Evolutionary conservation across 2,888 invertebrate genomes (phyloP).

Genomic region (Oxytorus armatus): DNA sequence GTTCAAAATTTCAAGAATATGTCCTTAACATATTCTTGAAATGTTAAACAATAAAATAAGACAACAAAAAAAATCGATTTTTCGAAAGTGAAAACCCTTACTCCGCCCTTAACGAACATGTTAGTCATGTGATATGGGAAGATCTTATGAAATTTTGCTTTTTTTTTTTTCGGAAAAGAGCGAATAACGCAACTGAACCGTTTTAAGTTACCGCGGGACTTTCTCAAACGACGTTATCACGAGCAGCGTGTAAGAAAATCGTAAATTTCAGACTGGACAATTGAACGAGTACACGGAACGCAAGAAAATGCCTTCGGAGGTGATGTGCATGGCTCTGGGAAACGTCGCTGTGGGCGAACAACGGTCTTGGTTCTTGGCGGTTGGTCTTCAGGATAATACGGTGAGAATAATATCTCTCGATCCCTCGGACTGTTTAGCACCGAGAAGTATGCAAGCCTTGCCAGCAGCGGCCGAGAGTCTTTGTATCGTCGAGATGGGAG

Average conservation of each 20-base stretch:
- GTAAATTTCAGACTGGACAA: conserved; percentile 92
- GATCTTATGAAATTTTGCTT: no score
- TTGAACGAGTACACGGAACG: conserved; percentile 99
- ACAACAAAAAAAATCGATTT: no score
- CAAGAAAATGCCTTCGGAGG: conserved; percentile 98
- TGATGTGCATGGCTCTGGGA: conserved; percentile 99
- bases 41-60: no score
- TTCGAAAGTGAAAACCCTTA: no score
- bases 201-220: no score
- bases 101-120: no score
- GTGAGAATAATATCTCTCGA: conserved; percentile 99
- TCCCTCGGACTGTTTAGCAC: conserved; percentile 97
- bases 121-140: no score
- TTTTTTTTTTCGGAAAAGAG: no score
- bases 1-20: no score
- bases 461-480: conserved; percentile 98
- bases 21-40: no score
- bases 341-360: conserved; percentile 98
- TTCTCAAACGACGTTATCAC: no score
- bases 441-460: conserved; percentile 97
- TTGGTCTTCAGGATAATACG: conserved; percentile 97
- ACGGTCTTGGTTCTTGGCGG: conserved; percentile 97
- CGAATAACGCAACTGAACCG: no score
- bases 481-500: conserved; percentile 97
- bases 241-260: background rate